phyloP scores from a whole-genome alignment of 1,140 invertebrate species.

The Drosophila mayri region DNA sequence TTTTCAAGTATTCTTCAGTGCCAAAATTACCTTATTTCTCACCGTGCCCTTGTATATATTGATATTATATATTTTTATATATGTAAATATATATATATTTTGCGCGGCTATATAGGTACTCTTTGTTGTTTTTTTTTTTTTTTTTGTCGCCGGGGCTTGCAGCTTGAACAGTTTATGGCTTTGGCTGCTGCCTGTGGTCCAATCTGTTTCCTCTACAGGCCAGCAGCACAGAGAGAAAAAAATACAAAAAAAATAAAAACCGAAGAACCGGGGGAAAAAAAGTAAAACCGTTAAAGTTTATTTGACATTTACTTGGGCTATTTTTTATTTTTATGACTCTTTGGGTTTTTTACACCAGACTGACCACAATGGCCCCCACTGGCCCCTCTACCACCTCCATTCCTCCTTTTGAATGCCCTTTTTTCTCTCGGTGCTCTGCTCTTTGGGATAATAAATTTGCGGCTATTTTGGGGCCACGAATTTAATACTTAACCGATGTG shows the following conservation, averaged over 20 bases:
- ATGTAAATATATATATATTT: slow-evolving; percentile 7
- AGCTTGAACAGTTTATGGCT: slow-evolving; percentile 61
- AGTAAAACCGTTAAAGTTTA: slow-evolving; percentile 81
- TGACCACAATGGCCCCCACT: slow-evolving; percentile 36
- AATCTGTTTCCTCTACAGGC: slow-evolving; percentile 21
- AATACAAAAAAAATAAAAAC: slow-evolving; percentile 43
- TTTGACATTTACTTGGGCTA: slow-evolving; percentile 84
- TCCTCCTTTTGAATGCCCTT: slow-evolving; percentile 22
- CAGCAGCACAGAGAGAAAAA: slow-evolving; percentile 7
- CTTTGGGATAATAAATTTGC: slow-evolving; percentile 66
- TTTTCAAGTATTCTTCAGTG: neutral
- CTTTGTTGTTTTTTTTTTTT: slow-evolving; percentile 14
- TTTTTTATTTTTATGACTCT: slow-evolving; percentile 83
- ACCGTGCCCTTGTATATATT: neutral
- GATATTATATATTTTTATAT: neutral
- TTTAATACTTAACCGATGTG: slow-evolving; percentile 62
- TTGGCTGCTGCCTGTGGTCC: slow-evolving; percentile 51
- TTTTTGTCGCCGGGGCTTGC: slow-evolving; percentile 10
- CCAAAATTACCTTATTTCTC: neutral
- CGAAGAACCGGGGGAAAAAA: slow-evolving; percentile 38
- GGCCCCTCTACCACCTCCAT: neutral
- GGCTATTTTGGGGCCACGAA: slow-evolving; percentile 64
- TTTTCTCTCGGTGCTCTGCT: slow-evolving; percentile 16
- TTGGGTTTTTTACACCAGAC: slow-evolving; percentile 46
- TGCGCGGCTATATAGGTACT: slow-evolving; percentile 16